A percentile compares a stretch with the other conserved stretches of the same genome.
These are phyloP conservation scores for Canis aureus DNA, from an alignment of 2,113 vertebrate genomes.

Conservation along the genomic window DNA sequence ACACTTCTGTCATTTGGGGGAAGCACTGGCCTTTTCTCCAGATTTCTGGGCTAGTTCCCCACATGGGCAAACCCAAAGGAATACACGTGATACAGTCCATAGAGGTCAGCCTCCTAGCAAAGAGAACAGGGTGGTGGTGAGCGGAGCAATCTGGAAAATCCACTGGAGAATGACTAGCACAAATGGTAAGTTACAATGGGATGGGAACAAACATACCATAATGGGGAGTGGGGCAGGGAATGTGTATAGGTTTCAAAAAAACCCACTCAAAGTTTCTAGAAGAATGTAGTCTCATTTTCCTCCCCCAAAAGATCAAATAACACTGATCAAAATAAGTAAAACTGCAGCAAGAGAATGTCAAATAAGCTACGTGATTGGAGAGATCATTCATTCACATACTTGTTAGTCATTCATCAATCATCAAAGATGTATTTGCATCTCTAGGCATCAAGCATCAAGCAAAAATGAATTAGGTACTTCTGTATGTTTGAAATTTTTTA, in stretches of 20 bases:
- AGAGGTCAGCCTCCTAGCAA: neutral
- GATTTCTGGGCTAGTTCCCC: neutral
- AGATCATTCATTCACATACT: neutral
- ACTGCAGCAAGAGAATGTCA: neutral
- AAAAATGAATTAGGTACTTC: neutral
- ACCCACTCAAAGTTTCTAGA: neutral
- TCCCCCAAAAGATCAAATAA: neutral
- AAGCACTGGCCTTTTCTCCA: neutral
- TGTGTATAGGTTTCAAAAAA: neutral
- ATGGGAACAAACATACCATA: neutral
- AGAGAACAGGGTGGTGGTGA: neutral
- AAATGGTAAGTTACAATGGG: neutral
- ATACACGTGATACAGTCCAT: neutral
- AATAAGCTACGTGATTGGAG: neutral
- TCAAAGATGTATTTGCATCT: conserved; percentile 8
- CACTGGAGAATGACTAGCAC: neutral
- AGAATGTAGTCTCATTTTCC: neutral
- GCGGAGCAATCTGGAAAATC: neutral
- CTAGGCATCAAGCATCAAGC: neutral
- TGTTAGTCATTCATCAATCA: neutral
- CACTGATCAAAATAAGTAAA: conserved; percentile 21
- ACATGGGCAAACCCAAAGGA: neutral
- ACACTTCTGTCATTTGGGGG: neutral
- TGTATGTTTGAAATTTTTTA: neutral
- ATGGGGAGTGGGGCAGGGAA: neutral